phyloP scores from a whole-genome alignment of 2,113 vertebrate genomes.

The Archilochus colubris region DNA sequence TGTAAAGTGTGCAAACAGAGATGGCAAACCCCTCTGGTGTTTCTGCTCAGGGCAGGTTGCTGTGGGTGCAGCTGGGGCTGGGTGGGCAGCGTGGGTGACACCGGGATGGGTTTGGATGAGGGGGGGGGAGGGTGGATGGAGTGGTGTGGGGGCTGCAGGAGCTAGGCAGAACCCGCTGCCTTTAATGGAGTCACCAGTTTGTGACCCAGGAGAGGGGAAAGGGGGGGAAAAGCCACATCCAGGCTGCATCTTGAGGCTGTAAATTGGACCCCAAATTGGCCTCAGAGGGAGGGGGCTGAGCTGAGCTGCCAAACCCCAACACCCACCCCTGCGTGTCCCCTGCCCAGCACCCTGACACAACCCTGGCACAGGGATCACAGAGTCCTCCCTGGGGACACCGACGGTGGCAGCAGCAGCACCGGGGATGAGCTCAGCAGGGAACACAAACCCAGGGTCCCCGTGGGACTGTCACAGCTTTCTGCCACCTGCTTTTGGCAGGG shows the following conservation, averaged over 20 bases:
- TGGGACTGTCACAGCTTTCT: too few relatives aligned
- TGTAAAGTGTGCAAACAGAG: background rate
- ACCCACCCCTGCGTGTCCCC: fast-evolving
- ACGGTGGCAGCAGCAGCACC: background rate
- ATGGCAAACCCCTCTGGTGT: background rate
- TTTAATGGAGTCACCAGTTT: fast-evolving
- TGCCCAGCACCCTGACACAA: fast-evolving
- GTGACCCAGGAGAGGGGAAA: background rate
- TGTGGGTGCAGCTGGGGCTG: too few relatives aligned
- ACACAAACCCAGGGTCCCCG: background rate
- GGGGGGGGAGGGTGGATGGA: fast-evolving
- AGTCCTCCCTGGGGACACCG: fast-evolving
- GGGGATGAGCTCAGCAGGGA: fast-evolving
- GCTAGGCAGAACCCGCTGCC: background rate
- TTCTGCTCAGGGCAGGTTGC: background rate
- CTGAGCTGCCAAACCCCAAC: fast-evolving
- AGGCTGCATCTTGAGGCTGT: fast-evolving
- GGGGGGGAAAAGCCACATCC: background rate
- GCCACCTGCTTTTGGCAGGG: too few relatives aligned
- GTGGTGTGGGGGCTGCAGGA: background rate
- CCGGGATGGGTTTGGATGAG: too few relatives aligned
- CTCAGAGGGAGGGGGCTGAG: background rate
- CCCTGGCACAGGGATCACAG: fast-evolving
- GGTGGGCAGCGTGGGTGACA: too few relatives aligned
- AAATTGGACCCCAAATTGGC: background rate